Percentiles rank a stretch among this genome's conserved stretches.
These are phyloP conservation scores for Smittia sp. DNA, from an alignment of 2,888 invertebrate genomes.

Conservation along the genomic window DNA sequence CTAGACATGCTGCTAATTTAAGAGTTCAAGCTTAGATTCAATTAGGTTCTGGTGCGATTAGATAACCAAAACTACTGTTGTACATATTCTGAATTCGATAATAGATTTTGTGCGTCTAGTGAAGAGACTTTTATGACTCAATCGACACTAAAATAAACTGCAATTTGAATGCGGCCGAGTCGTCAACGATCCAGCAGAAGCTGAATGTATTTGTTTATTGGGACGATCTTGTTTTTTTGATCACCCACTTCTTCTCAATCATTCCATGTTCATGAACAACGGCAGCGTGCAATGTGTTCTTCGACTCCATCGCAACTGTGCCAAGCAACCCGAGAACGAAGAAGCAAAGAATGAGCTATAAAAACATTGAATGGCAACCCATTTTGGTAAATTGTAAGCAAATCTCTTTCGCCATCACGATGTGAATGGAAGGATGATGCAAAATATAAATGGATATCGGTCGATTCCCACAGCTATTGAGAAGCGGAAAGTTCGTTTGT, in stretches of 20 bases:
- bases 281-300: background rate
- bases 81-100: too few relatives aligned
- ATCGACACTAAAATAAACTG: background rate
- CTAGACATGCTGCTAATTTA: too few relatives aligned
- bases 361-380: slow-evolving; percentile 34
- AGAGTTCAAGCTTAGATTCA: too few relatives aligned
- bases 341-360: slow-evolving; percentile 30
- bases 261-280: background rate
- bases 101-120: too few relatives aligned
- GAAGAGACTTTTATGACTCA: too few relatives aligned
- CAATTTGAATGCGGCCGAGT: background rate
- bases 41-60: too few relatives aligned
- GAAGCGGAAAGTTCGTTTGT: background rate
- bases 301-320: background rate
- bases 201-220: too few relatives aligned
- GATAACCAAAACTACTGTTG: too few relatives aligned
- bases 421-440: background rate
- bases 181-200: too few relatives aligned
- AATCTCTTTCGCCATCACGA: slow-evolving; percentile 22
- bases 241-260: slow-evolving; percentile 24
- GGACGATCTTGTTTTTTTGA: slow-evolving; percentile 20
- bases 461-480: slow-evolving; percentile 3
- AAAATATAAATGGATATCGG: background rate
- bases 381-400: slow-evolving; percentile 39
- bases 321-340: background rate